Conservation (phyloP, 2,888 invertebrate species). For the Phalangium opilio region DNA sequence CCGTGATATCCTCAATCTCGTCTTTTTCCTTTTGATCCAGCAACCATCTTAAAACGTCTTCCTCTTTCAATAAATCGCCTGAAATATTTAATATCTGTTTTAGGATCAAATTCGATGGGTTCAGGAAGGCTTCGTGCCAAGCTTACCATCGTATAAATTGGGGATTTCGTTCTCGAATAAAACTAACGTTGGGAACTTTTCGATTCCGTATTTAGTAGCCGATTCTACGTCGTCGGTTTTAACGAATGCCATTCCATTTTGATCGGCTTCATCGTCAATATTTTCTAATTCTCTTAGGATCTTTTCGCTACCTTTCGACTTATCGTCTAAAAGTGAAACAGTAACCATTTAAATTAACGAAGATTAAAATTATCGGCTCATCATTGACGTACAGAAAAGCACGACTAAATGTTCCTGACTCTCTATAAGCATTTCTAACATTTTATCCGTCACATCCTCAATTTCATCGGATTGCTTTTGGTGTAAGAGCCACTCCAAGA, state of each 20-base stretch:
- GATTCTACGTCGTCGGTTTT: constrained; percentile 82
- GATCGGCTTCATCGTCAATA: constrained; percentile 39
- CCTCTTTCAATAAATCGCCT: constrained; percentile 77
- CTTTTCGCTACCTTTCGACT: constrained; percentile 19
- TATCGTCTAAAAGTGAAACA: constrained; percentile 11
- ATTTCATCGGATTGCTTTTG: constrained; percentile 40
- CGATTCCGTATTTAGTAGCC: constrained; percentile 77
- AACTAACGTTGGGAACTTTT: constrained; percentile 66
- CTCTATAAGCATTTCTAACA: constrained; percentile 74
- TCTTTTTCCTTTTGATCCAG: constrained; percentile 50
- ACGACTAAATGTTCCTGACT: constrained; percentile 72
- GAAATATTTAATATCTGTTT: constrained; percentile 16
- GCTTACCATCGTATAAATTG: constrained; percentile 57
- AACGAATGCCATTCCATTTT: constrained; percentile 63
- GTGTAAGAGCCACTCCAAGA: constrained; percentile 87
- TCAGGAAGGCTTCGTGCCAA: too few relatives aligned
- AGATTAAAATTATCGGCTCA: not conserved
- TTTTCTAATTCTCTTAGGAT: constrained; percentile 43
- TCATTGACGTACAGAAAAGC: constrained; percentile 48
- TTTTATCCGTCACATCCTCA: constrained; percentile 43
- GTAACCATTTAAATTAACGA: not conserved
- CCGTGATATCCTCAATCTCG: constrained; percentile 30
- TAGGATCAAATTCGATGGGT: too few relatives aligned
- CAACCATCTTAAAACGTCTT: constrained; percentile 89
- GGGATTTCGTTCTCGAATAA: constrained; percentile 86